Evolutionary conservation across 2,113 vertebrate species (phyloP), one percentile per base, ranked within the genome.

Genomic region (Mesocricetus auratus): DNA sequence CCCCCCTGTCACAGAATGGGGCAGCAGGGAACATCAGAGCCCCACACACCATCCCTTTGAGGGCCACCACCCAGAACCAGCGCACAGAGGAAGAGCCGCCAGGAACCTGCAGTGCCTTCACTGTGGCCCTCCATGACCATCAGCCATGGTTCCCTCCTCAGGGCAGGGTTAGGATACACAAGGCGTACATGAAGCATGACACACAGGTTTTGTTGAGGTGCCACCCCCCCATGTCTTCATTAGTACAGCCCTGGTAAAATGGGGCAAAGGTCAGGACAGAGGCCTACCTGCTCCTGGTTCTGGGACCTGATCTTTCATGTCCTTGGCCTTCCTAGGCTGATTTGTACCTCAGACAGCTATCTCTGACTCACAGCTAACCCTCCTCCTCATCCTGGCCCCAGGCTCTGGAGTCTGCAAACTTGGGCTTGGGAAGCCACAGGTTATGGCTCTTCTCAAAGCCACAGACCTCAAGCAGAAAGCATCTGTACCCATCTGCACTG

Each of bases 361-460:
- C 22, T 53, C 66, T 9, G 78, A 10, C 6, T 33, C 42, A 24
- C 50, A 16, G 26, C 36, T 64, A 1, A 22, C 1, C 36, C n/a
- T 47, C 58, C 1, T 19, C 24, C 33, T 11, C 50, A 77, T 10
- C 58, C 86, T 29, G 7, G 9, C 24, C 3, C 36, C 26, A 3
- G 12, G 33, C 11, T 36, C 22, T 36, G 13, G 26, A 56, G 62
- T 13, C 62, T 22, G 26, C 0, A 26, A 47, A 78, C 47, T 11
- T 0, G 0, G 0, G 0, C 56, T 58, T 8, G 9, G 15, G 31
- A 56, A 83, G 92, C 6, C 10, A 39, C 15, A 29, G 77, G 83
- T 88, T 89, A 66, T 0, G 0, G 39, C 24, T 79, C 58, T 7
- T 5, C 12, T 39, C 5, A 3, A 15, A 17, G 12, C n/a, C 45